These are phyloP conservation scores for Phrynocephalus forsythii DNA, from an alignment of 2,797 vertebrate species.

Conservation along the genomic window DNA sequence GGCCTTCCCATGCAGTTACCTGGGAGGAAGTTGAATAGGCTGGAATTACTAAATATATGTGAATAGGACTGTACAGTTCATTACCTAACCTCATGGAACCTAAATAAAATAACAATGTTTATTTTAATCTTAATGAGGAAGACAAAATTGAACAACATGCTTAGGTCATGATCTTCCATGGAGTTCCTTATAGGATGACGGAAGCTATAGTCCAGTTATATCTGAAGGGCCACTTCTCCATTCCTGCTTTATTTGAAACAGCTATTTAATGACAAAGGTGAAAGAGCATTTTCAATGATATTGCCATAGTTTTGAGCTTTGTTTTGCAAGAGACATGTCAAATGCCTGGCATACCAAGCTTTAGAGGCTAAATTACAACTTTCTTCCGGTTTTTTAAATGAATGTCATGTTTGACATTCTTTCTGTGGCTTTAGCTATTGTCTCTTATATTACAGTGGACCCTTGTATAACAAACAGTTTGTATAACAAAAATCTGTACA, in stretches of 20 bases:
- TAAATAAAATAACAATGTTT: background rate
- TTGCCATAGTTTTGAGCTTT: background rate
- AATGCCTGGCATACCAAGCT: background rate
- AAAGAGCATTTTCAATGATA: background rate
- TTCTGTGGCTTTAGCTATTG: background rate
- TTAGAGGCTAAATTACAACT: background rate
- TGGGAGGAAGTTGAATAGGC: background rate
- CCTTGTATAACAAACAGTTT: too few species aligned
- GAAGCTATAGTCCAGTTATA: too few species aligned
- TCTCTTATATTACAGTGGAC: background rate
- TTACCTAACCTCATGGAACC: background rate
- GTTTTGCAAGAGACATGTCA: background rate
- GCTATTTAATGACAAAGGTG: background rate
- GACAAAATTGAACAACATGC: background rate
- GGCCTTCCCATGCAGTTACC: background rate
- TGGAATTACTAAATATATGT: background rate
- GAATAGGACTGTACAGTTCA: background rate
- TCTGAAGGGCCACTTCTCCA: too few species aligned
- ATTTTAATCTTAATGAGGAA: background rate
- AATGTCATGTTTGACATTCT: background rate
- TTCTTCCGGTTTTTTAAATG: background rate
- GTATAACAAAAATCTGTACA: too few species aligned
- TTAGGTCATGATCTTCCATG: background rate
- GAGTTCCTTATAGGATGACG: background rate
- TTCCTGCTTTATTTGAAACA: background rate